Conservation (phyloP, 2,797 vertebrate genomes). For the Mus minutoides region DNA sequence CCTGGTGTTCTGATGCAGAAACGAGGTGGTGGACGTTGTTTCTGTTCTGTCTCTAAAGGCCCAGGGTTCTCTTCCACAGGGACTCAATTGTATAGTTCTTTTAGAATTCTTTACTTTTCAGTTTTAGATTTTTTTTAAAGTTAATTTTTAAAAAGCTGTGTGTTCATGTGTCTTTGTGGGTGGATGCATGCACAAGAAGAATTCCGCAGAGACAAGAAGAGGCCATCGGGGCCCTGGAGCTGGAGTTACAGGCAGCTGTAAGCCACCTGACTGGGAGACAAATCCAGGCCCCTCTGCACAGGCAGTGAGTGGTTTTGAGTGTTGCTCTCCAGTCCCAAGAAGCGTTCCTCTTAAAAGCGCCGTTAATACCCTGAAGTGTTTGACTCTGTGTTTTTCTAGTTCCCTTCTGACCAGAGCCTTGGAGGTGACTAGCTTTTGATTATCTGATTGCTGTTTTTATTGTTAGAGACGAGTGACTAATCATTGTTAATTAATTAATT, state of each 20-base stretch:
- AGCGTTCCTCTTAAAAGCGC: not conserved
- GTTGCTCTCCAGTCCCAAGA: not conserved
- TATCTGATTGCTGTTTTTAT: not conserved
- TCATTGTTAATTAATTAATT: not conserved
- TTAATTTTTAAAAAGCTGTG: not conserved
- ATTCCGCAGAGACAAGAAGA: not conserved
- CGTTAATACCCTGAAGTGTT: not conserved
- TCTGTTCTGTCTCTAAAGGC: not conserved
- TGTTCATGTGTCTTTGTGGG: not conserved
- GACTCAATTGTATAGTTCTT: not conserved
- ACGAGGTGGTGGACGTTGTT: not conserved
- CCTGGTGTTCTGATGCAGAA: not conserved
- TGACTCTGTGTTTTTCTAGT: not conserved
- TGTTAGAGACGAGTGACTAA: not conserved
- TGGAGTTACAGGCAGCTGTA: not conserved
- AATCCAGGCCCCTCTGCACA: not conserved
- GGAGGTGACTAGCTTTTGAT: not conserved
- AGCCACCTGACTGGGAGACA: not conserved
- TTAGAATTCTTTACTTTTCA: not conserved
- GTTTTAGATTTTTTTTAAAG: not conserved
- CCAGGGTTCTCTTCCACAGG: not conserved
- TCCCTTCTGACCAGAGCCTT: not conserved
- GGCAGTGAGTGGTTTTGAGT: not conserved
- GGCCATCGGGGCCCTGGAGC: not conserved
- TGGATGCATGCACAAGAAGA: rapidly evolving